Base-by-base conservation (phyloP, 35 echinoderm and acorn worm species). In the Eucidaris tribuloides region DNA sequence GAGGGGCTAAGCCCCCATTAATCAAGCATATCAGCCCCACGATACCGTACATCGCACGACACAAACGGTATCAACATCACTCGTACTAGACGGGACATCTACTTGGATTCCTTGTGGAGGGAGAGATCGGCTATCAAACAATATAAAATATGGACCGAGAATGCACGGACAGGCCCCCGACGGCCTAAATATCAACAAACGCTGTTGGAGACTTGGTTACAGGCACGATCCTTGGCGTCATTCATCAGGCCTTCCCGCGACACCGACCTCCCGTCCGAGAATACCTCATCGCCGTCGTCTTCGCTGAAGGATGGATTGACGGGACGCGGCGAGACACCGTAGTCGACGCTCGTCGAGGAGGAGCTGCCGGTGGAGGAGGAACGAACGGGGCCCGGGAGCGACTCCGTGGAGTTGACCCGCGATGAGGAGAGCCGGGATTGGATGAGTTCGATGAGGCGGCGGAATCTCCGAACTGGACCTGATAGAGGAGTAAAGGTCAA, bases 391-490 rank as follows among this genome's bases (percentile, higher is more conserved):
- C 92, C 76, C 45, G 84, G 87, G 0, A 88, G 89, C 23, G 92
- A 83, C 19, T 88, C 85, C 1, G 87, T 90, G 7, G 74, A 71
- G 24, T 94, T 82, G 49, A 88, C 87, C 59, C 87, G 63, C 6
- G 77, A 78, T 23, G 92, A 85, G 11, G 92, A 81, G 71, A 94
- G 89, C 58, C 89, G 87, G 63, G 86, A 85, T 64, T 90, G 76
- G 61, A 94, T 89, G 44, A 89, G 74, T 35, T 94, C 92, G 5
- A 89, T 82, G 7, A 94, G 76, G 37, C 88, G 82, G 33, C 79
- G 80, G 83, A 94, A 94, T 65, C 92, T 55, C 54, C 87, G 84
- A 30, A 88, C 64, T 54, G 92, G 92, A 89, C 92, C 92, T 94
- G 70, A n/a, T n/a, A n/a, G n/a, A n/a, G n/a, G n/a, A 40, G 18